Base-by-base conservation (phyloP, 2,888 invertebrate genomes). In the Hemaris fuciformis region DNA sequence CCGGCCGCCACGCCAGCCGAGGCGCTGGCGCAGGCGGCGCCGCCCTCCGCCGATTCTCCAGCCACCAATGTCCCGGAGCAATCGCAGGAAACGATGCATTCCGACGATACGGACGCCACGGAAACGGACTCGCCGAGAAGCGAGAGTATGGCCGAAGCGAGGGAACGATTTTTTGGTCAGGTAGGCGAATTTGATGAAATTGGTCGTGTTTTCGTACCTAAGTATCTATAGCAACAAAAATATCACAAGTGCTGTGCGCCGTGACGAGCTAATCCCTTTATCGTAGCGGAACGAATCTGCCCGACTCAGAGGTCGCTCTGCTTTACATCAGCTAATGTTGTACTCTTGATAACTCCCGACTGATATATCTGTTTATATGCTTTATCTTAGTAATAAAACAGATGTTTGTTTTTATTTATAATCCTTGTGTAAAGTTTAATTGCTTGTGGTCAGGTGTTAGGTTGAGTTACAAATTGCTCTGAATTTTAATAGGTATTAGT, bases 91-190 rank as follows among this genome's bases (percentile, higher is more conserved):
- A 60, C 61, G 27, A 43, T 27, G 4, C 71, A 72, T 45, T 60
- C 67, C 6, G 70, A 68, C 53, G 73, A 75, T 23, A 64, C 66
- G n/a, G 73, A 67, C 62, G 72, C 64, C 5, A 68, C 80, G 8
- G 84, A 83, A 59, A 72, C 76, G 20, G 85, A 86, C 70, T 79
- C 75, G 65, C 79, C 84, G 34, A 82, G 79, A 20, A 81, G 75
- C 66, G 89, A 91, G 72, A 89, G 85, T 72, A 88, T 88, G 75
- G 87, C 92, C 23, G 84, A 82, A 57, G 92, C 92, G 20, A 82
- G 92, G 70, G 91, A 91, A 75, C 85, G 91, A 66, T 92, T 92
- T 79, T 91, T 92, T 67, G 84, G 84, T 73, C 88, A 91, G 92
- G 92, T 91, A 86, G 67, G 64, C 67, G 59, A 42, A 65, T 57